Evolutionary conservation across 2,797 vertebrate genomes (phyloP).

Genomic region (Rhinoraja longicauda): DNA sequence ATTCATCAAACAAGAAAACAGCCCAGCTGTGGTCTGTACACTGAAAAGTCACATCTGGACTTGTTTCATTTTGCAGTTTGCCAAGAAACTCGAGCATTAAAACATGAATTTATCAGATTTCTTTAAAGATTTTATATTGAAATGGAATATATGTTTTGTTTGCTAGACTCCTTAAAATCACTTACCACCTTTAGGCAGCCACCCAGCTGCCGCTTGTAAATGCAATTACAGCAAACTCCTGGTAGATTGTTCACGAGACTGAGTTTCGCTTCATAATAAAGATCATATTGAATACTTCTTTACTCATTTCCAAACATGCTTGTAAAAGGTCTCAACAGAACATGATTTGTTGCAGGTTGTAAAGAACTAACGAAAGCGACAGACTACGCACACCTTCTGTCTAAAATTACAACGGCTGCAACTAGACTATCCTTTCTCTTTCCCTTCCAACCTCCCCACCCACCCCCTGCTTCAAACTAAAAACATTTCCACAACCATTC

Average conservation of each 20-base stretch:
- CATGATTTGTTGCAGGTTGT: not conserved
- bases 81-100: not conserved
- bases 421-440: not conserved
- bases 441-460: not conserved
- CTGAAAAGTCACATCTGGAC: not conserved
- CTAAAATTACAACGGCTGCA: not conserved
- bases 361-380: not conserved
- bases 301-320: not conserved
- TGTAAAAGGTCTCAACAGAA: too few relatives aligned
- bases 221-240: not conserved
- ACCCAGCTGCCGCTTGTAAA: not conserved
- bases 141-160: not conserved
- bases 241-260: not conserved
- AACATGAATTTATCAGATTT: not conserved
- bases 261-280: conserved; percentile 16
- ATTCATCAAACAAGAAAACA: not conserved
- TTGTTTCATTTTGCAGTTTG: not conserved
- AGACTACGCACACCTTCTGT: not conserved
- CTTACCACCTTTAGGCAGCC: conserved; percentile 5
- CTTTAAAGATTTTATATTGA: not conserved
- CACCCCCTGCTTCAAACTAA: not conserved
- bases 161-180: not conserved
- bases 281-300: not conserved
- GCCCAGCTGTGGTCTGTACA: not conserved
- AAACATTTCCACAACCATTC: conserved; percentile 34